Conservation (phyloP, 1,140 invertebrate genomes). For the Oscheius sp. region DNA sequence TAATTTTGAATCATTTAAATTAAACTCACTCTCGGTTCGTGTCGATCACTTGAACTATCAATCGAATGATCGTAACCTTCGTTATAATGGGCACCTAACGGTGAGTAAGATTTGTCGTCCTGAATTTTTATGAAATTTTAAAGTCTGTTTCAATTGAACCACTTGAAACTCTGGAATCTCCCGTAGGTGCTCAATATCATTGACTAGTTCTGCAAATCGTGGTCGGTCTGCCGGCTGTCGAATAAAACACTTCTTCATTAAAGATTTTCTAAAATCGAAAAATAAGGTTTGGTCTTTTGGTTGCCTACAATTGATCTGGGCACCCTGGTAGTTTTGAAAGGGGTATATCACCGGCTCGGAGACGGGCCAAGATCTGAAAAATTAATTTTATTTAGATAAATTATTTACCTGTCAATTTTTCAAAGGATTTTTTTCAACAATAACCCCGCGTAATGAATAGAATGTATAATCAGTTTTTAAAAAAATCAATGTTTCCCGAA, state of each 20-base stretch:
- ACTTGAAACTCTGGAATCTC: conserved; percentile 12
- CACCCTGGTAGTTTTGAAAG: not conserved
- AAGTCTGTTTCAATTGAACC: not conserved
- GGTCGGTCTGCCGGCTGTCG: not conserved
- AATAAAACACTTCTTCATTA: not conserved
- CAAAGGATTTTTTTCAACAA: too few relatives aligned
- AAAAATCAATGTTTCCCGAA: too few relatives aligned
- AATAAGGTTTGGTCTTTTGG: not conserved
- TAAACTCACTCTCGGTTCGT: not conserved
- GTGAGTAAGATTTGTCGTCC: conserved; percentile 5
- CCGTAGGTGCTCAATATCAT: not conserved
- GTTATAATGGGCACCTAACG: not conserved
- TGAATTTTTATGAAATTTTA: not conserved
- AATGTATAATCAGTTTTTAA: too few relatives aligned
- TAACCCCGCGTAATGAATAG: too few relatives aligned
- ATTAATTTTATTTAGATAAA: not conserved
- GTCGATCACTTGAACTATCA: not conserved
- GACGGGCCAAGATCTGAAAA: not conserved
- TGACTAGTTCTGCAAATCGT: not conserved
- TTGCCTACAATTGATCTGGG: conserved; percentile 1
- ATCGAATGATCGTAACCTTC: not conserved
- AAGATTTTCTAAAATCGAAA: conserved; percentile 23
- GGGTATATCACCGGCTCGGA: conserved; percentile 4
- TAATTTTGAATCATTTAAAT: not conserved
- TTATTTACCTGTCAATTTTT: too few relatives aligned